Percentiles rank a stretch among this genome's conserved stretches.
phyloP scores from a whole-genome alignment of 2,888 invertebrate genomes.

The Tortrix viridana region DNA sequence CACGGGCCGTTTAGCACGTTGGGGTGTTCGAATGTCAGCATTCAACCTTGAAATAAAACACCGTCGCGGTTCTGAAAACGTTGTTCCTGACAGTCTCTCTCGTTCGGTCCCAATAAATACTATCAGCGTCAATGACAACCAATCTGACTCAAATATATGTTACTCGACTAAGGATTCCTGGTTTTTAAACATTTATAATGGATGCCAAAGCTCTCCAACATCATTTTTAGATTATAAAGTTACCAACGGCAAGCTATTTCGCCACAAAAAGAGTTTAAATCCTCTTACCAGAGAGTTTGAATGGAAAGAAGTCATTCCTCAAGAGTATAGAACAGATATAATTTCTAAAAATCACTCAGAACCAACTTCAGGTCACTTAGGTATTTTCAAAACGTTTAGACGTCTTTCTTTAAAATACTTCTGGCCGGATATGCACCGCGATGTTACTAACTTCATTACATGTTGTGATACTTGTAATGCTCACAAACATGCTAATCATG shows the following conservation, averaged over 20 bases:
- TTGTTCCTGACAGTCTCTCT: conserved; percentile 1
- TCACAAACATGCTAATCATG: conserved; percentile 25
- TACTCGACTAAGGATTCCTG: conserved; percentile 3
- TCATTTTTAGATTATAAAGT: conserved; percentile 12
- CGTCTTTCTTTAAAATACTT: conserved; percentile 28
- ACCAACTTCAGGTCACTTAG: neutral
- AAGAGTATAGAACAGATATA: neutral
- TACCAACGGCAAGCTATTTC: conserved; percentile 2
- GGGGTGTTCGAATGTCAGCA: neutral
- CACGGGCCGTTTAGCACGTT: neutral
- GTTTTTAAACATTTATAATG: conserved; percentile 27
- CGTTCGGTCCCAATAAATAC: neutral
- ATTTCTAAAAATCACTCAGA: neutral
- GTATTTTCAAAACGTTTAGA: conserved; percentile 30
- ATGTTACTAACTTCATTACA: conserved; percentile 12
- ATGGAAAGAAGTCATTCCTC: neutral
- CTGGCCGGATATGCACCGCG: conserved; percentile 31
- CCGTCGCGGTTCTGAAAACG: conserved; percentile 5
- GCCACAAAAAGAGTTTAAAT: conserved; percentile 8
- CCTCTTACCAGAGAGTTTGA: conserved; percentile 20
- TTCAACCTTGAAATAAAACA: conserved; percentile 2
- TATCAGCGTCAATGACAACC: neutral
- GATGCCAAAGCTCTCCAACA: neutral
- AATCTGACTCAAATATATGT: neutral
- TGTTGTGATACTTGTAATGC: conserved; percentile 12